Conservation (phyloP, 1,140 invertebrate species). For the Acarapis woodi region DNA sequence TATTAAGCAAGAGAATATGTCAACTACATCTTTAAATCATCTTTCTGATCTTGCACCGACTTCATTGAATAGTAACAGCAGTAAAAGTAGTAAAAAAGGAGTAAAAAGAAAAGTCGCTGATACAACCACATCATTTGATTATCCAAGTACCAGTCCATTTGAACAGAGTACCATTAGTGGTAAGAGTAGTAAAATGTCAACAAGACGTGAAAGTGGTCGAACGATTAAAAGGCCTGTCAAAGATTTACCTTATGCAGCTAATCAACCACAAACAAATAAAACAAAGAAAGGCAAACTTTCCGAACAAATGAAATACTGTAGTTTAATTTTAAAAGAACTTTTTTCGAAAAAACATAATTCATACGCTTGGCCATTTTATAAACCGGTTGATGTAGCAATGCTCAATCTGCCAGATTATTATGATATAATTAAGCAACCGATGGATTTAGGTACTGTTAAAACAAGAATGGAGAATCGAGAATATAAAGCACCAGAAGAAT, state of each 20-base stretch:
- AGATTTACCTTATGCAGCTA: slow-evolving; percentile 25
- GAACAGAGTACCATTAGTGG: too few relatives aligned
- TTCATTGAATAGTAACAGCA: too few relatives aligned
- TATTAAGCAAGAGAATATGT: too few relatives aligned
- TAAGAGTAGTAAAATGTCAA: slow-evolving; percentile 69
- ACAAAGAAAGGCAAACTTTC: slow-evolving; percentile 20
- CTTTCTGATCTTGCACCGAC: too few relatives aligned
- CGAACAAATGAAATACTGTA: slow-evolving; percentile 23
- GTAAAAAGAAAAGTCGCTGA: too few relatives aligned
- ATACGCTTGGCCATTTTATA: slow-evolving; percentile 97
- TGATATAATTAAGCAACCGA: slow-evolving; percentile 95
- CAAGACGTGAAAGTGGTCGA: slow-evolving; percentile 68
- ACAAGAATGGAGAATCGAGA: slow-evolving; percentile 80
- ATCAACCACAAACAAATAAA: slow-evolving; percentile 15
- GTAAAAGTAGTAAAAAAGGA: too few relatives aligned
- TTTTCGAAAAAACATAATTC: slow-evolving; percentile 25
- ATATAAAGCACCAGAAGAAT: slow-evolving; percentile 66
- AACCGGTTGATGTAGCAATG: slow-evolving; percentile 83
- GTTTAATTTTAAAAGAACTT: slow-evolving; percentile 21
- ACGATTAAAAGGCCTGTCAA: slow-evolving; percentile 69
- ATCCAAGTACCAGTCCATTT: too few relatives aligned
- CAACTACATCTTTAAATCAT: too few relatives aligned
- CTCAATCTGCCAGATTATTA: slow-evolving; percentile 91
- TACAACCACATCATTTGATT: too few relatives aligned
- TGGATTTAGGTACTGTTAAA: slow-evolving; percentile 96